A percentile compares a stretch with the other conserved stretches of the same genome.
Conservation (phyloP, 2,113 vertebrate genomes). For the Microtus ochrogaster region DNA sequence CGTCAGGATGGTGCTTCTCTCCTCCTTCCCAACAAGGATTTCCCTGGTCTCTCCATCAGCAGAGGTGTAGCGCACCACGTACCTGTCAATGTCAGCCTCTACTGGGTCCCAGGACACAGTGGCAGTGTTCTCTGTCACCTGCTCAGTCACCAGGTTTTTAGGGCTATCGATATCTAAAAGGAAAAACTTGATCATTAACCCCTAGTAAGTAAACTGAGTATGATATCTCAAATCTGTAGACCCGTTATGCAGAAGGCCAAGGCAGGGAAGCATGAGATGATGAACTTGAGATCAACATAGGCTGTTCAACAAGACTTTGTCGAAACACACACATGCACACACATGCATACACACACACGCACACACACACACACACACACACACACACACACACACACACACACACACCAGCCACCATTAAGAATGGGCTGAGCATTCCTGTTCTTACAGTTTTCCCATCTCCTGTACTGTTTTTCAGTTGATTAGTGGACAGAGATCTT, state of each 20-base stretch:
- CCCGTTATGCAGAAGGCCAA: neutral
- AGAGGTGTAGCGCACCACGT: constrained; percentile 88
- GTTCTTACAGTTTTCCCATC: neutral
- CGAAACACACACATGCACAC: neutral
- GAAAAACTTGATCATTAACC: constrained; percentile 43
- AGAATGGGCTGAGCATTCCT: neutral
- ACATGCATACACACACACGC: no score
- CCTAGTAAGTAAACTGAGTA: neutral
- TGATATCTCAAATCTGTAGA: neutral
- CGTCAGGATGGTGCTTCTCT: constrained; percentile 79
- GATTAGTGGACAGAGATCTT: neutral
- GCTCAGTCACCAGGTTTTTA: constrained; percentile 83
- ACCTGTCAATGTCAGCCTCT: constrained; percentile 87
- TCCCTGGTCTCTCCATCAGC: constrained; percentile 85
- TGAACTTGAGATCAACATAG: neutral
- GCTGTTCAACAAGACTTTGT: neutral
- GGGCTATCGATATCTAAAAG: constrained; percentile 84
- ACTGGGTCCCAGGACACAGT: constrained; percentile 87
- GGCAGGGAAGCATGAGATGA: neutral
- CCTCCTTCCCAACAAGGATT: constrained; percentile 83
- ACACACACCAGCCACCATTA: neutral
- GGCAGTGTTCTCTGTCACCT: constrained; percentile 87
- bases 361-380: neutral
- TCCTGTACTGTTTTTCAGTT: neutral
- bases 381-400: neutral